phyloP scores from a whole-genome alignment of 2,888 invertebrate species.

The Agrypnus murinus region DNA sequence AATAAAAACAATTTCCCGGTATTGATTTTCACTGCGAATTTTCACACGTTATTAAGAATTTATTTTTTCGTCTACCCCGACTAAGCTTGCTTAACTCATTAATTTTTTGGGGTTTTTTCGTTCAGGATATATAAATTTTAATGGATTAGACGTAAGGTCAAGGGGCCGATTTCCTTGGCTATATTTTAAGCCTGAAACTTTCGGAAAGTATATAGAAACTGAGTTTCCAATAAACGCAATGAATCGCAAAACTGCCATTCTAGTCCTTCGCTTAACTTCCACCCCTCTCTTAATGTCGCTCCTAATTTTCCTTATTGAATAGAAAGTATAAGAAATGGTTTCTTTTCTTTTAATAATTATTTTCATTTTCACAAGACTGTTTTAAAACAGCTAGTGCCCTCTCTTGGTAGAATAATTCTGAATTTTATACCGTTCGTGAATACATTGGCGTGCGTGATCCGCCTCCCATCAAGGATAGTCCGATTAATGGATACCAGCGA shows the following conservation, averaged over 20 bases:
- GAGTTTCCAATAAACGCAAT: slow-evolving; percentile 33
- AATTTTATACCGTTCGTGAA: slow-evolving; percentile 43
- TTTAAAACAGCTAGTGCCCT: background rate
- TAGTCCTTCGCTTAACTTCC: slow-evolving; percentile 24
- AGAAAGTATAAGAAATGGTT: background rate
- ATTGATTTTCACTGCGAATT: too few relatives aligned
- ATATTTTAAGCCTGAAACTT: slow-evolving; percentile 23
- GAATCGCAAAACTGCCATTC: slow-evolving; percentile 34
- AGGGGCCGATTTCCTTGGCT: slow-evolving; percentile 1
- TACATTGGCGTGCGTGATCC: slow-evolving; percentile 56
- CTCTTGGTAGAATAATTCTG: slow-evolving; percentile 5
- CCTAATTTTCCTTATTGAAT: slow-evolving; percentile 1
- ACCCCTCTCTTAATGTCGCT: slow-evolving; percentile 38
- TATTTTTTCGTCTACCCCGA: too few relatives aligned
- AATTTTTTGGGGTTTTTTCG: too few relatives aligned
- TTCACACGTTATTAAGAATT: too few relatives aligned
- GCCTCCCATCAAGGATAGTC: slow-evolving; percentile 56
- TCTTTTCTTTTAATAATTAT: background rate
- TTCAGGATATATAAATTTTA: too few relatives aligned
- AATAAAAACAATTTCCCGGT: too few relatives aligned
- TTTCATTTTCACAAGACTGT: background rate
- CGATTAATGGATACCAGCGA: slow-evolving; percentile 59
- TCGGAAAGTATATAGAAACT: slow-evolving; percentile 18
- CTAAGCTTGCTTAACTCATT: too few relatives aligned
- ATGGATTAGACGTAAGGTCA: background rate